A percentile compares a stretch with the other conserved stretches of the same genome.
phyloP scores from a whole-genome alignment of 2,888 invertebrate species.

The Augochlorella aurata region DNA sequence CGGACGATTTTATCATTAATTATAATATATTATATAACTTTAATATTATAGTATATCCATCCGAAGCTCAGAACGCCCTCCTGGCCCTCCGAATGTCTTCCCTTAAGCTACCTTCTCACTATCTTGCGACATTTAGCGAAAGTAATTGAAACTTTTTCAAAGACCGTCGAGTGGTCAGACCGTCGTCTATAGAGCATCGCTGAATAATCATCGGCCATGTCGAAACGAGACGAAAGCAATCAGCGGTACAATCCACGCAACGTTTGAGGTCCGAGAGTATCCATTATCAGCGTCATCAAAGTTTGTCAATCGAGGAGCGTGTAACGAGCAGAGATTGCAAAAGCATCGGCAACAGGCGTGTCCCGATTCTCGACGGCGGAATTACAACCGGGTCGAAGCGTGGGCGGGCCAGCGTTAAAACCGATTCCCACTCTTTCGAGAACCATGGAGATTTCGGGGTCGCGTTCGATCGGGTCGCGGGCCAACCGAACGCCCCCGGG shows the following conservation, averaged over 20 bases:
- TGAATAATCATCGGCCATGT: neutral
- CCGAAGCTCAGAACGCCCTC: too few relatives aligned
- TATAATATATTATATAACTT: too few relatives aligned
- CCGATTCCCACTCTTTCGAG: slow-evolving; percentile 37
- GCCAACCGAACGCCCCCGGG: slow-evolving; percentile 2
- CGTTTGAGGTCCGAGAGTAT: neutral
- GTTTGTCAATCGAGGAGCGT: slow-evolving; percentile 13
- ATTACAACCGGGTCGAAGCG: slow-evolving; percentile 22
- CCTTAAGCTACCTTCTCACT: too few relatives aligned
- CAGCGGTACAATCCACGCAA: slow-evolving; percentile 2
- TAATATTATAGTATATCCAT: too few relatives aligned
- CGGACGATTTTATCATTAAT: too few relatives aligned
- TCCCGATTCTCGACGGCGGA: slow-evolving; percentile 1
- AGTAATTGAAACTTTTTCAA: neutral
- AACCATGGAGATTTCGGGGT: neutral
- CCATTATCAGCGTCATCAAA: slow-evolving; percentile 16
- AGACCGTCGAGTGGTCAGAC: neutral
- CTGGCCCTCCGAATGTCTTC: too few relatives aligned
- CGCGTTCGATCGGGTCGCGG: neutral
- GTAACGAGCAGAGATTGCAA: slow-evolving; percentile 7
- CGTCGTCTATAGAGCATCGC: neutral
- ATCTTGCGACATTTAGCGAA: too few relatives aligned
- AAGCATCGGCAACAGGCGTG: slow-evolving; percentile 14
- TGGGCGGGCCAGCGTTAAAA: slow-evolving; percentile 28
- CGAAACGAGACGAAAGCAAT: neutral